Evolutionary conservation across 2,888 invertebrate species (phyloP), one percentile per base, ranked within the genome.

Genomic region (Lepidocyrtinus sp.): DNA sequence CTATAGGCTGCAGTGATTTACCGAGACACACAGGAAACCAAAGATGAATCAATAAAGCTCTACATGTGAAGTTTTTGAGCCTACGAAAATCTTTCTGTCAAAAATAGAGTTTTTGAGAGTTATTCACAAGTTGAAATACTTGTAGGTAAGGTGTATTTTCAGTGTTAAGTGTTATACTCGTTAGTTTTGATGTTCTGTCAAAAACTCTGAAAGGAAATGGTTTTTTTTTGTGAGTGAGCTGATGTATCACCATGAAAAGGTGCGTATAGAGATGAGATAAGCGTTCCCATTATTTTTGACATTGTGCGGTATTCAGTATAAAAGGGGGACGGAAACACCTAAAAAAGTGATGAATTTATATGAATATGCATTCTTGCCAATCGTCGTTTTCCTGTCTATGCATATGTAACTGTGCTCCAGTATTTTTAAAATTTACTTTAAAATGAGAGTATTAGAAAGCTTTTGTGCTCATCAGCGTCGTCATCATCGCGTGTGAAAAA

Each of bases 241-340:
- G 12, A 50, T 50, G 17, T 50, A 50, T 50, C 50, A 12, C 50
- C 50, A 17, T 50, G 50, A 50, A 50, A 50, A 50, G 50, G 50
- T 50, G 50, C 50, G 50, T 50, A n/a, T n/a, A n/a, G n/a, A n/a
- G n/a, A n/a, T n/a, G n/a, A n/a, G n/a, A n/a, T n/a, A n/a, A n/a
- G n/a, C 17, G 50, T n/a, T 50, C n/a, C 50, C 50, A 50, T 50
- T 50, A 50, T 50, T 50, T n/a, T 74, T 67, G 74, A 74, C 74
- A 45, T 65, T 67, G 61, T 67, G 74, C n/a, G 74, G 61, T 73
- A 73, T 65, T n/a, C 12, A 50, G n/a, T 50, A 50, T 50, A 2
- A 50, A 67, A 74, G 67, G 55, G 64, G 67, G 67, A 74, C 74
- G 74, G 74, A 74, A 74, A 67, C 67, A 67, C 45, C 72, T 25